phyloP scores from a whole-genome alignment of 1,140 invertebrate genomes.

The Drosophila tropicalis region DNA sequence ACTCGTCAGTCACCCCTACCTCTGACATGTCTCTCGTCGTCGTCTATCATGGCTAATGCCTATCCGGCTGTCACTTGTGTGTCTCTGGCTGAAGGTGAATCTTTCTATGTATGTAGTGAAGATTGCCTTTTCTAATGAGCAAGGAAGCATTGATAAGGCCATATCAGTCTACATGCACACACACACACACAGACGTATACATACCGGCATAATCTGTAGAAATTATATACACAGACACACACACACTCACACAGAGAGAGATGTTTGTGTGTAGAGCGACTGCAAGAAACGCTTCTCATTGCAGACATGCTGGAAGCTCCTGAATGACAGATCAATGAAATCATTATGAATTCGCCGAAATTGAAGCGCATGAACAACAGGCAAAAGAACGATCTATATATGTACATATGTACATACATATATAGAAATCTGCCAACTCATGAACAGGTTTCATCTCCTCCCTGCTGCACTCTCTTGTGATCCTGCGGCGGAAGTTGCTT shows the following conservation, averaged over 20 bases:
- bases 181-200: neutral
- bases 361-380: constrained; percentile 7
- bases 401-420: neutral
- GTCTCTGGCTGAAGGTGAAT: constrained; percentile 49
- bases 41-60: constrained; percentile 18
- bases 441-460: constrained; percentile 11
- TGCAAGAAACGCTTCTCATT: constrained; percentile 31
- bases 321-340: constrained; percentile 80
- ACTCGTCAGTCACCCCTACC: neutral
- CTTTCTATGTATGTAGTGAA: constrained; percentile 10
- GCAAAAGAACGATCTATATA: constrained; percentile 27
- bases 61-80: constrained; percentile 32
- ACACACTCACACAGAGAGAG: neutral
- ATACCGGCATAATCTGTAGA: constrained; percentile 12
- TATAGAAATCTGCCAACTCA: constrained; percentile 56
- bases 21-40: neutral
- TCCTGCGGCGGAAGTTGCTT: constrained; percentile 74
- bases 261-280: constrained; percentile 10
- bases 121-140: constrained; percentile 44
- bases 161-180: constrained; percentile 16
- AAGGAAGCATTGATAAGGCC: constrained; percentile 60
- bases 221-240: neutral
- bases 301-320: constrained; percentile 72
- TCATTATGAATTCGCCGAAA: constrained; percentile 68
- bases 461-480: constrained; percentile 36